phyloP scores from a whole-genome alignment of 2,797 vertebrate genomes.

The Trichosurus vulpecula region DNA sequence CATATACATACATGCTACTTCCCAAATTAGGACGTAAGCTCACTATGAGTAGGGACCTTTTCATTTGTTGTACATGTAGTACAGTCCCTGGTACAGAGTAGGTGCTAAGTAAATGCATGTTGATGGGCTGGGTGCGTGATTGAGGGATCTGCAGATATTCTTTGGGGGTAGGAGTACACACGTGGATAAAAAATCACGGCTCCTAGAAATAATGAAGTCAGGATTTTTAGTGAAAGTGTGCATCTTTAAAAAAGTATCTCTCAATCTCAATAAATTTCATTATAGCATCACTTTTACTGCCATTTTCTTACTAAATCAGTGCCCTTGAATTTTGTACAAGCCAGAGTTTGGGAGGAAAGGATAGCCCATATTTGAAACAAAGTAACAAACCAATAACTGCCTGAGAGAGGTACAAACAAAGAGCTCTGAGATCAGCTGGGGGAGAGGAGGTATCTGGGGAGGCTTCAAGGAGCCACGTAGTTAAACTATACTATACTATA shows the following conservation, averaged over 20 bases:
- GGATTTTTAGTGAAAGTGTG: not conserved
- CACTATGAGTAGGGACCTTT: not conserved
- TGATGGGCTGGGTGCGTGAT: not conserved
- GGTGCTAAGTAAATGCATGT: not conserved
- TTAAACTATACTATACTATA: not conserved
- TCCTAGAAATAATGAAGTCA: not conserved
- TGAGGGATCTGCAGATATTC: not conserved
- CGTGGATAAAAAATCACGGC: not conserved
- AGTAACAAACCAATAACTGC: not conserved
- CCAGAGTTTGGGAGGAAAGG: not conserved
- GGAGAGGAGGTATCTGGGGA: not conserved
- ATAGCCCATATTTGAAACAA: not conserved
- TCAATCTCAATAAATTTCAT: not conserved
- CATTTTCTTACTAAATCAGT: not conserved
- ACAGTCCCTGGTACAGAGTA: not conserved
- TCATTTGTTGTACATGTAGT: not conserved
- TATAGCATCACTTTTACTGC: not conserved
- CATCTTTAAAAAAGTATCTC: not conserved
- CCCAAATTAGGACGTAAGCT: not conserved
- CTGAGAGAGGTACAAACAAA: not conserved
- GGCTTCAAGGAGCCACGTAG: not conserved
- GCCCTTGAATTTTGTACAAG: not conserved
- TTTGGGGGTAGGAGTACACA: not conserved
- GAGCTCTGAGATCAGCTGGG: not conserved
- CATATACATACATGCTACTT: not conserved